Conservation (phyloP, 2,797 vertebrate genomes). For the Scolopax rusticola region DNA sequence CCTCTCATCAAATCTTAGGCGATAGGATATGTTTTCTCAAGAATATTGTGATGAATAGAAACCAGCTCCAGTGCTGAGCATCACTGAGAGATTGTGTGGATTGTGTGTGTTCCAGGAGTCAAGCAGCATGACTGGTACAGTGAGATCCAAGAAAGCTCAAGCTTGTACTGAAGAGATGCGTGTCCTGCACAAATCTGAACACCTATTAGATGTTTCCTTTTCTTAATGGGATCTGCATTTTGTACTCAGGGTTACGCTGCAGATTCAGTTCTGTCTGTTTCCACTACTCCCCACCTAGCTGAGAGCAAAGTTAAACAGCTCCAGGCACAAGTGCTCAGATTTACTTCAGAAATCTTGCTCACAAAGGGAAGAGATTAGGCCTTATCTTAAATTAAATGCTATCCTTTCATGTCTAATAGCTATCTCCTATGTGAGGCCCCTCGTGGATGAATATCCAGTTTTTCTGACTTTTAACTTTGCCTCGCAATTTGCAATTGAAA, state of each 20-base stretch:
- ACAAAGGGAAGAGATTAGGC: constrained; percentile 31
- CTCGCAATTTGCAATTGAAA: background rate
- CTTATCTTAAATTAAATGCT: constrained; percentile 37
- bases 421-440: background rate
- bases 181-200: background rate
- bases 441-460: background rate
- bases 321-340: background rate
- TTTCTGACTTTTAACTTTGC: background rate
- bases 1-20: background rate
- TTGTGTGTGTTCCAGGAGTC: background rate
- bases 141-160: background rate
- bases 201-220: background rate
- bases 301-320: background rate
- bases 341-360: background rate
- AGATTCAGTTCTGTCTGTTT: background rate
- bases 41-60: background rate
- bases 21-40: background rate
- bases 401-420: constrained; percentile 38
- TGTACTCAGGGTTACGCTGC: background rate
- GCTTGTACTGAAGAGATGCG: background rate
- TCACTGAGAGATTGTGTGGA: background rate
- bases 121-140: background rate
- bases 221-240: background rate
- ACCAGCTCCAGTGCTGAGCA: background rate
- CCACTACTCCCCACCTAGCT: background rate